These are phyloP conservation scores for Hylyphantes graminicola DNA, from an alignment of 1,140 invertebrate genomes.

Conservation along the genomic window DNA sequence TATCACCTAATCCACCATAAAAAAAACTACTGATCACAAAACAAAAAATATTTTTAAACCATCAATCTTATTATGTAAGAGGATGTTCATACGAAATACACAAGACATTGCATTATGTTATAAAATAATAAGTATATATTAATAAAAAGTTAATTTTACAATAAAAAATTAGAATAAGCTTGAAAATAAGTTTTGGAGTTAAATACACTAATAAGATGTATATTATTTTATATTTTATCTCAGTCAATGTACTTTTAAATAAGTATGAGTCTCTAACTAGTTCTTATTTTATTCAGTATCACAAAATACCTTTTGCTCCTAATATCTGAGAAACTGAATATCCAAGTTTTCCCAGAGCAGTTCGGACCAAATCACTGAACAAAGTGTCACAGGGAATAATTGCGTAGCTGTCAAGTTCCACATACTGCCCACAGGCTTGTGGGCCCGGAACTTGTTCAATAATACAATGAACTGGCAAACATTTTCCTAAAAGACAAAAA, in stretches of 20 bases:
- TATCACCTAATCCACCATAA: too few relatives aligned
- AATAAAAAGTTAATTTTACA: background rate
- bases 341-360: conserved; percentile 81
- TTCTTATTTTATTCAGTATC: background rate
- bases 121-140: background rate
- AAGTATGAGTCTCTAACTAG: too few relatives aligned
- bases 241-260: too few relatives aligned
- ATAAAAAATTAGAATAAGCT: too few relatives aligned
- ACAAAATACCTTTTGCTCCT: conserved; percentile 79
- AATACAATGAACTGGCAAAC: conserved; percentile 90
- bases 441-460: conserved; percentile 69
- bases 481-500: conserved; percentile 77
- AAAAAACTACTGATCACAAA: too few relatives aligned
- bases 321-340: conserved; percentile 80
- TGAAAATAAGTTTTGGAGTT: background rate
- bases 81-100: too few relatives aligned
- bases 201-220: background rate
- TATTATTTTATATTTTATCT: background rate
- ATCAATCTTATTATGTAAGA: too few relatives aligned
- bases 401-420: conserved; percentile 92
- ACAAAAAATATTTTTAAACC: too few relatives aligned
- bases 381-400: conserved; percentile 88
- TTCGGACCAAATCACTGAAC: conserved; percentile 84
- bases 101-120: background rate
- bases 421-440: conserved; percentile 64